Conservation (phyloP, 2,113 vertebrate species). For the Hymenochirus boettgeri region DNA sequence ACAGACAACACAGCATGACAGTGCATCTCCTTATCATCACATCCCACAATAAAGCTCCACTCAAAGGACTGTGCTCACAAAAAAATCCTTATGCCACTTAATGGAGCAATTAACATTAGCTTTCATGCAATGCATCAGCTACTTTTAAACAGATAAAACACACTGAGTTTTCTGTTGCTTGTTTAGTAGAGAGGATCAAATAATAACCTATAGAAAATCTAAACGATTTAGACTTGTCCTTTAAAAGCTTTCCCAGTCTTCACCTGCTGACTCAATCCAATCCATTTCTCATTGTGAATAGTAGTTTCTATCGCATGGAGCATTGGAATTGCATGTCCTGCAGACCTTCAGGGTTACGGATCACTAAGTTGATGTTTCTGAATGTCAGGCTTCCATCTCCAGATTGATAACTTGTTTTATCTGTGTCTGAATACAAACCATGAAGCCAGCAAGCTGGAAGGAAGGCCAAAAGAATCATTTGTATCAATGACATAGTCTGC, state of each 20-base stretch:
- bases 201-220: conserved; percentile 19
- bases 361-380: conserved; percentile 43
- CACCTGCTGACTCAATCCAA: conserved; percentile 35
- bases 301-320: conserved; percentile 18
- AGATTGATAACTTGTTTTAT: conserved; percentile 44
- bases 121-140: no score
- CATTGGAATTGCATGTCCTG: conserved; percentile 35
- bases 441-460: conserved; percentile 27
- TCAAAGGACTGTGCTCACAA: no score
- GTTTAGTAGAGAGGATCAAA: neutral
- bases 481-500: conserved; percentile 36
- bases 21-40: no score
- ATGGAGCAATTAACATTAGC: no score
- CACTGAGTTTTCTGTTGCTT: no score
- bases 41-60: no score
- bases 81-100: no score
- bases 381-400: conserved; percentile 32
- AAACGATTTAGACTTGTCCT: conserved; percentile 34
- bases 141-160: no score
- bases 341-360: conserved; percentile 40
- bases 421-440: conserved; percentile 39
- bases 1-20: no score
- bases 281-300: conserved; percentile 36
- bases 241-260: conserved; percentile 29
- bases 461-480: conserved; percentile 31